These are phyloP conservation scores for Acrobasis consociella DNA, from an alignment of 2,888 invertebrate species.

Conservation along the genomic window DNA sequence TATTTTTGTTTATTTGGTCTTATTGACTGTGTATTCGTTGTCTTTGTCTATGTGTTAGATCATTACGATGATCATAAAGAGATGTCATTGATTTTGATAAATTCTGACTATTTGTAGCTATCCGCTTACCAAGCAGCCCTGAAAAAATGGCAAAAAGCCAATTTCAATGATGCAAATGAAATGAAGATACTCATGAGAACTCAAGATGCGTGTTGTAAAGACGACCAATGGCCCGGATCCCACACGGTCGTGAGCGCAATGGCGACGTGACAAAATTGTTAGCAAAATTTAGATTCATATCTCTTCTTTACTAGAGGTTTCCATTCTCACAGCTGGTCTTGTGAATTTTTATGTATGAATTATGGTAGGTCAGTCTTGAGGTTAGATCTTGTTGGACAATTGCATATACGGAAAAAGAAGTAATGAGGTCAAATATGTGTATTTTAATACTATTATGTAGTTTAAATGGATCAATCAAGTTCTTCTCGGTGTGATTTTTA, in stretches of 20 bases:
- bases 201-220: constrained; percentile 37
- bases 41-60: too few relatives aligned
- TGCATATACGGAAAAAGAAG: too few relatives aligned
- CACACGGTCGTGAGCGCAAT: constrained; percentile 53
- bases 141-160: background rate
- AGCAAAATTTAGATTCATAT: constrained; percentile 38
- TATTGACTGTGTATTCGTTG: too few relatives aligned
- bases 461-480: too few relatives aligned
- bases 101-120: too few relatives aligned
- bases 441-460: too few relatives aligned
- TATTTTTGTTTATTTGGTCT: too few relatives aligned
- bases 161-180: constrained; percentile 3
- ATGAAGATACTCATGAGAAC: constrained; percentile 13
- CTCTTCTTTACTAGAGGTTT: constrained; percentile 24
- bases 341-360: background rate
- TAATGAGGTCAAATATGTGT: too few relatives aligned
- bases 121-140: background rate
- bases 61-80: too few relatives aligned
- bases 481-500: too few relatives aligned
- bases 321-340: constrained; percentile 28
- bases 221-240: constrained; percentile 46
- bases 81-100: too few relatives aligned
- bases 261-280: constrained; percentile 50
- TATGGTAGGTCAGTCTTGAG: background rate
- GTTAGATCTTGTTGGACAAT: too few relatives aligned